phyloP scores from a whole-genome alignment of 1,140 invertebrate genomes.

The Aphaenogaster ashmeadi region DNA sequence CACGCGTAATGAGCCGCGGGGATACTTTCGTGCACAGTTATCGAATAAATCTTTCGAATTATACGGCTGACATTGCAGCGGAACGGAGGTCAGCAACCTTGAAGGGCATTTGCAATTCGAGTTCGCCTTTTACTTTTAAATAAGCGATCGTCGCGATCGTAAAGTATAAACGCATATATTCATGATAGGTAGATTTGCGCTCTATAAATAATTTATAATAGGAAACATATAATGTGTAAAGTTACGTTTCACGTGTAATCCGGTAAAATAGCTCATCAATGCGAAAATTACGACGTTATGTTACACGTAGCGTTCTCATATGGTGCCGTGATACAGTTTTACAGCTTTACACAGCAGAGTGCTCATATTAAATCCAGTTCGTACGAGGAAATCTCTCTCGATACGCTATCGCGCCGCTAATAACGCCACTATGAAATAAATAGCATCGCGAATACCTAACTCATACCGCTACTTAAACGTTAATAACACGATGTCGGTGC shows the following conservation, averaged over 20 bases:
- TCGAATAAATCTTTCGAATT: conserved; percentile 40
- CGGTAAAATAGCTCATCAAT: neutral
- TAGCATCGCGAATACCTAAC: conserved; percentile 43
- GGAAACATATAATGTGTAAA: neutral
- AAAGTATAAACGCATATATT: neutral
- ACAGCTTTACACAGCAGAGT: neutral
- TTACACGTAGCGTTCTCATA: neutral
- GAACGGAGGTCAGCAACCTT: conserved; percentile 31
- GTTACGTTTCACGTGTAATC: neutral
- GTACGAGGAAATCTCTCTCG: neutral
- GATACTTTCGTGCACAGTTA: conserved; percentile 24
- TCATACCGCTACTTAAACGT: conserved; percentile 46
- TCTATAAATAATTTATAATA: conserved; percentile 9
- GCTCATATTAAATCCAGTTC: neutral
- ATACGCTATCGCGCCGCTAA: conserved; percentile 43
- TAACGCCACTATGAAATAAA: conserved; percentile 45
- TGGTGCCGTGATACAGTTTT: neutral
- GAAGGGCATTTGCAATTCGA: neutral
- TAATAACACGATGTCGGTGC: conserved; percentile 45
- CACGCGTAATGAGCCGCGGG: conserved; percentile 17
- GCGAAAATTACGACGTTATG: neutral
- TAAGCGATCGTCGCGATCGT: conserved; percentile 20
- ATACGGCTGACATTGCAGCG: conserved; percentile 26
- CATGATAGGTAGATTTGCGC: too few species aligned
- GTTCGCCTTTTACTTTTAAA: conserved; percentile 46